Evolutionary conservation across 2,797 vertebrate species (phyloP).

Genomic region (Novumbra hubbsi): DNA sequence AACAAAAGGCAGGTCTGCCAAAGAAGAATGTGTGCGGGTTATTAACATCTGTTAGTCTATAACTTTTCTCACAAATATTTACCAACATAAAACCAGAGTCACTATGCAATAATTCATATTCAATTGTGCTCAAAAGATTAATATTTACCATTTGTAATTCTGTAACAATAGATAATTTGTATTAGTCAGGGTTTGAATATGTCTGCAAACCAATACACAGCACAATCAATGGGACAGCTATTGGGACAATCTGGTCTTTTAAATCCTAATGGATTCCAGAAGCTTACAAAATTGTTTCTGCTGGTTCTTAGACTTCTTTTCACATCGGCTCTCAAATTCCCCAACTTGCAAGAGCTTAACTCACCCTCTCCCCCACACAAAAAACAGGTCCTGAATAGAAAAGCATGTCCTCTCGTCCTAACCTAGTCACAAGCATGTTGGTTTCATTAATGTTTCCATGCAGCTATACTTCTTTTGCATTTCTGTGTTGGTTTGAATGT

Average conservation of each 20-base stretch:
- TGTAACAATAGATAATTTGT: too few species aligned
- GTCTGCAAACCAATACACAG: not conserved
- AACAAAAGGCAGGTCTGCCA: too few species aligned
- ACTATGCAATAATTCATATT: too few species aligned
- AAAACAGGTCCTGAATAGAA: conserved; percentile 9
- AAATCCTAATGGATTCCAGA: conserved; percentile 12
- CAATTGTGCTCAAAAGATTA: too few species aligned
- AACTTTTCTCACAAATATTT: too few species aligned
- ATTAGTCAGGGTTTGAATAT: too few species aligned
- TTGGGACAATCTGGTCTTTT: conserved; percentile 7
- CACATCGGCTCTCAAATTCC: conserved; percentile 17
- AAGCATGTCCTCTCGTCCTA: conserved; percentile 17
- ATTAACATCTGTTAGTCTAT: too few species aligned
- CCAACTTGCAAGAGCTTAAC: conserved; percentile 1
- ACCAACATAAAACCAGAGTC: too few species aligned
- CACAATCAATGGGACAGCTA: conserved; percentile 6
- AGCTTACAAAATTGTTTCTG: conserved; percentile 3
- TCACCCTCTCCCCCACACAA: not conserved
- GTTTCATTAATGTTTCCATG: conserved; percentile 50
- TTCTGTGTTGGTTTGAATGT: conserved; percentile 41
- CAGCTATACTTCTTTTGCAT: conserved; percentile 34
- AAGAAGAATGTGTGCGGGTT: too few species aligned
- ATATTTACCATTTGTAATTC: too few species aligned
- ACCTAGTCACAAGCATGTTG: conserved; percentile 43
- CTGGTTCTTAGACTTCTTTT: conserved; percentile 14